phyloP scores from a whole-genome alignment of 1,140 invertebrate genomes.

The Nasonia longicornis region DNA sequence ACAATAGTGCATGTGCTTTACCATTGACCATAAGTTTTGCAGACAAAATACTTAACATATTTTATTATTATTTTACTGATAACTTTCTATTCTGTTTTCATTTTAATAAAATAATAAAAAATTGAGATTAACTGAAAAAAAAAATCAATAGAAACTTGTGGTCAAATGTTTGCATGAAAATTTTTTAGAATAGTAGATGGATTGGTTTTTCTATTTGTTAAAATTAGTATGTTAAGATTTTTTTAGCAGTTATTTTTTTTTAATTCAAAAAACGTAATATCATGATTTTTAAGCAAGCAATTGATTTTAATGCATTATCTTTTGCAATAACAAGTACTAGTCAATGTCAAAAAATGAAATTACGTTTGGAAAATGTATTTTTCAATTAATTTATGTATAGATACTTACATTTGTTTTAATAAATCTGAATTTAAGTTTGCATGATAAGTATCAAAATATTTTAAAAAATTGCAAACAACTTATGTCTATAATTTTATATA shows the following conservation, averaged over 20 bases:
- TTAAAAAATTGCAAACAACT: slow-evolving; percentile 30
- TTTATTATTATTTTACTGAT: slow-evolving; percentile 13
- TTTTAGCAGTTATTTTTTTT: slow-evolving; percentile 29
- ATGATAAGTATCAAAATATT: slow-evolving; percentile 34
- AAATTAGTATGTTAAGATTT: slow-evolving; percentile 23
- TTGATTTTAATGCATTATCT: slow-evolving; percentile 3
- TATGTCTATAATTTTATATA: neutral
- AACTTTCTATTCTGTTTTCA: neutral
- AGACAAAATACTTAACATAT: slow-evolving; percentile 5
- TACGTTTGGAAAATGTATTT: slow-evolving; percentile 47
- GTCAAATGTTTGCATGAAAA: slow-evolving; percentile 41
- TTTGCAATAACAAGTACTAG: neutral
- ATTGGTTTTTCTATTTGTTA: slow-evolving; percentile 42
- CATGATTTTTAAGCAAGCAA: slow-evolving; percentile 16
- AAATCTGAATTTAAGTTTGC: slow-evolving; percentile 43
- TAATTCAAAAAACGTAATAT: slow-evolving; percentile 43
- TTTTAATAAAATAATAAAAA: neutral
- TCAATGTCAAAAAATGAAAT: slow-evolving; percentile 11
- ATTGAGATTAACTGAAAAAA: slow-evolving; percentile 6
- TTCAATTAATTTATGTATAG: slow-evolving; percentile 33
- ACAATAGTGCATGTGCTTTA: slow-evolving; percentile 69
- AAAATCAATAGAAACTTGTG: slow-evolving; percentile 46
- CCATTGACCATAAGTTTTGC: slow-evolving; percentile 61
- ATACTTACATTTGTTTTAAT: slow-evolving; percentile 22
- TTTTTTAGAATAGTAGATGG: slow-evolving; percentile 29